These are phyloP conservation scores for Diceros bicornis DNA, from an alignment of 2,797 vertebrate species.

Conservation along the genomic window DNA sequence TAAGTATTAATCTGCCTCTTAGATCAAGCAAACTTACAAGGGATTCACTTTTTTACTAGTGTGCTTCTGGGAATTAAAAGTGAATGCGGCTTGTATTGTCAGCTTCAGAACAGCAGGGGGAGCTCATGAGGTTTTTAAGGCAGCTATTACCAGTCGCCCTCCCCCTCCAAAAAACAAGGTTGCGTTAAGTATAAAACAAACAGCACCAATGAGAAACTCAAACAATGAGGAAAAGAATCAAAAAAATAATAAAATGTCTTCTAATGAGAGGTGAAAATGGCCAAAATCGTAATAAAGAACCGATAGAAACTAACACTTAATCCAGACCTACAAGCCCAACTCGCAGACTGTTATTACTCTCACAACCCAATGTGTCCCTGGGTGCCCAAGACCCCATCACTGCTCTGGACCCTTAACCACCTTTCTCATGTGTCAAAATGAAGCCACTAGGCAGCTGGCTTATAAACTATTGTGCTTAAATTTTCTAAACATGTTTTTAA, in stretches of 20 bases:
- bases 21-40: not conserved
- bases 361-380: not conserved
- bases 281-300: constrained; percentile 11
- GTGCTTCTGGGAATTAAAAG: not conserved
- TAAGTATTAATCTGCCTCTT: not conserved
- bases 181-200: not conserved
- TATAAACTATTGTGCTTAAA: not conserved
- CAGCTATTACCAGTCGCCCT: not conserved
- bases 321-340: not conserved
- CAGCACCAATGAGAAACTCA: not conserved
- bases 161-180: not conserved
- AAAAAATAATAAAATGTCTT: not conserved
- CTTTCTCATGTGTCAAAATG: not conserved
- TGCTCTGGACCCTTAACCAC: not conserved
- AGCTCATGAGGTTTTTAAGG: constrained; percentile 72
- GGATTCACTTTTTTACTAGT: not conserved
- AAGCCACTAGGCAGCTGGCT: not conserved
- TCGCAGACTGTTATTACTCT: not conserved
- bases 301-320: not conserved
- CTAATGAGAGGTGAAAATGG: not conserved
- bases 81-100: not conserved
- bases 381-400: no score
- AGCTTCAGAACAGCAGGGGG: constrained; percentile 78
- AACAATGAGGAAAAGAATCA: not conserved
- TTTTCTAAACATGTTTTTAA: not conserved